These are phyloP conservation scores for Fragum fragum DNA, from an alignment of 2,888 invertebrate species.

Conservation along the genomic window DNA sequence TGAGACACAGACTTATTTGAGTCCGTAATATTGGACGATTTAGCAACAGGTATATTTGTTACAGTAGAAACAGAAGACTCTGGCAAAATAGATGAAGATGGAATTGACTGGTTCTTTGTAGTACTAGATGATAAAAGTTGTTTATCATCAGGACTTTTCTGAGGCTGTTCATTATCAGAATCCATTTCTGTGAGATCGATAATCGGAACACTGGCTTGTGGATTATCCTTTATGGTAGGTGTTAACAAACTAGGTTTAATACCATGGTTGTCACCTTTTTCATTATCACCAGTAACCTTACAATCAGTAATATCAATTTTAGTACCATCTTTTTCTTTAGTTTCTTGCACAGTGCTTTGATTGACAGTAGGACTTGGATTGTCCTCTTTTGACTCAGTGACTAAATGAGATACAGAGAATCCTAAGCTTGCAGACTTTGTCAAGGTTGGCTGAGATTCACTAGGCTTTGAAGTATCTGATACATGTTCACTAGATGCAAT, in stretches of 20 bases:
- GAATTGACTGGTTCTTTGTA: not conserved
- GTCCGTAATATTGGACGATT: not conserved
- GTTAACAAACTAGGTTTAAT: not conserved
- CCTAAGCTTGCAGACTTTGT: slow-evolving; percentile 24
- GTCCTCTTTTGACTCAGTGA: not conserved
- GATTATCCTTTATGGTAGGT: not conserved
- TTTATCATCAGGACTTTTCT: not conserved
- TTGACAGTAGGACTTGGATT: not conserved
- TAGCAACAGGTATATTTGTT: not conserved
- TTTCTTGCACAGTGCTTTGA: not conserved
- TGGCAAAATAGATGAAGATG: not conserved
- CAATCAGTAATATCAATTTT: not conserved
- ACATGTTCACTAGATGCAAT: not conserved
- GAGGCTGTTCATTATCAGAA: slow-evolving; percentile 1
- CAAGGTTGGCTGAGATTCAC: not conserved
- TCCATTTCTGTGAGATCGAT: slow-evolving; percentile 4
- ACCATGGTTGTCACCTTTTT: not conserved
- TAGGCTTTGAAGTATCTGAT: not conserved
- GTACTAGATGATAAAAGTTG: not conserved
- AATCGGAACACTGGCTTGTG: not conserved
- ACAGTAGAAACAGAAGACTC: not conserved
- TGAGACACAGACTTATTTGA: not conserved
- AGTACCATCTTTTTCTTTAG: not conserved
- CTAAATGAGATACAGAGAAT: slow-evolving; percentile 2
- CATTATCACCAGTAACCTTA: not conserved